Conservation (phyloP, 2,888 invertebrate species). For the Marasmarcha lunaedactyla region DNA sequence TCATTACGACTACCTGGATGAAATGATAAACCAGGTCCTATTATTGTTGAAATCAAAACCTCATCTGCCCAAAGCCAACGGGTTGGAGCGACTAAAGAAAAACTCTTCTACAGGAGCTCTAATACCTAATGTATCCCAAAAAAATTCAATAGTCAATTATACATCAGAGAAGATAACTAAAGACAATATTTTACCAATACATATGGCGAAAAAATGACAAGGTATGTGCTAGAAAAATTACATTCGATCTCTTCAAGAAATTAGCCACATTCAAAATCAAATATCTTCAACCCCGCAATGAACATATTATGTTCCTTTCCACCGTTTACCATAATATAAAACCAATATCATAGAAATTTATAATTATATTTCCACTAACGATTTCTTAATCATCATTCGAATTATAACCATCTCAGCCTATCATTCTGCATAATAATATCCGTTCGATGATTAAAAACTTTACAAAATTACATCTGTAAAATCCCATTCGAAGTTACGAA, state of each 20-base stretch:
- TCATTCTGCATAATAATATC: constrained; percentile 12
- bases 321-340: background rate
- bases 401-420: background rate
- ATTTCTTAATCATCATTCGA: background rate
- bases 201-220: constrained; percentile 6
- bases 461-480: constrained; percentile 6
- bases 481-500: constrained; percentile 12
- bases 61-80: background rate
- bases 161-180: constrained; percentile 2
- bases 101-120: background rate
- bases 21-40: constrained; percentile 1
- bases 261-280: background rate
- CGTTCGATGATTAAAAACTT: constrained; percentile 14
- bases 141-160: background rate
- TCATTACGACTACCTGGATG: constrained; percentile 2
- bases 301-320: no score
- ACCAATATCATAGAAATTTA: background rate
- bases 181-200: constrained; percentile 2
- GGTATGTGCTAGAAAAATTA: constrained; percentile 2
- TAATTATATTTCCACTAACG: background rate
- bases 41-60: constrained; percentile 1
- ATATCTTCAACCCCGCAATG: background rate
- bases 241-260: background rate
- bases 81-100: constrained; percentile 1
- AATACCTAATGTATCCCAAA: background rate